Percentiles rank a stretch among this genome's conserved stretches.
Conservation (phyloP, 2,797 vertebrate species). For the Toxotes lorentzi region DNA sequence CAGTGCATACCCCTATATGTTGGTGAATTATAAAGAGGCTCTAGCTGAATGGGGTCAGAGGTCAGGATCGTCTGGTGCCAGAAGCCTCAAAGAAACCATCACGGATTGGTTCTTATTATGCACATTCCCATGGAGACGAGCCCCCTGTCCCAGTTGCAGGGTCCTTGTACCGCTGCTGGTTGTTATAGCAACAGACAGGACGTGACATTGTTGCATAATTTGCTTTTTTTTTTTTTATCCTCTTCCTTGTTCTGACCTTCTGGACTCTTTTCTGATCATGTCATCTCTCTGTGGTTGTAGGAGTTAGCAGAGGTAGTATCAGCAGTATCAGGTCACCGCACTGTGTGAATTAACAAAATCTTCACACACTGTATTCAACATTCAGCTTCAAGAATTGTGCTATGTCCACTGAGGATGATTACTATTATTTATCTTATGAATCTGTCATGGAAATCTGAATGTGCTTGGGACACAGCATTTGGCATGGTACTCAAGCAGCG, state of each 20-base stretch:
- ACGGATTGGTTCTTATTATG: slow-evolving; percentile 56
- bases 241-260: slow-evolving; percentile 52
- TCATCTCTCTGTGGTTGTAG: slow-evolving; percentile 27
- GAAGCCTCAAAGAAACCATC: slow-evolving; percentile 64
- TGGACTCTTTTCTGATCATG: slow-evolving; percentile 49
- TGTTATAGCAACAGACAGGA: slow-evolving; percentile 83
- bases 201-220: slow-evolving; percentile 75
- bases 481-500: not conserved
- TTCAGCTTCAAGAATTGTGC: not conserved
- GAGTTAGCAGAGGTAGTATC: slow-evolving; percentile 6
- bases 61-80: slow-evolving; percentile 63
- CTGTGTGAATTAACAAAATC: slow-evolving; percentile 13
- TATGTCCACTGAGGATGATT: not conserved
- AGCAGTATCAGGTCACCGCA: slow-evolving; percentile 11
- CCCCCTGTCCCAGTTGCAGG: slow-evolving; percentile 52
- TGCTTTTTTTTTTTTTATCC: slow-evolving; percentile 32
- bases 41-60: slow-evolving; percentile 69
- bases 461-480: not conserved
- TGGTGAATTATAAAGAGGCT: slow-evolving; percentile 58
- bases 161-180: slow-evolving; percentile 68
- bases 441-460: not conserved
- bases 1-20: slow-evolving; percentile 13
- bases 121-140: slow-evolving; percentile 75
- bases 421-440: not conserved
- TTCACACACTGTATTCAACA: not conserved